Evolutionary conservation across 1,140 invertebrate species (phyloP), one percentile per base, ranked within the genome.

Genomic region (Cherax destructor): DNA sequence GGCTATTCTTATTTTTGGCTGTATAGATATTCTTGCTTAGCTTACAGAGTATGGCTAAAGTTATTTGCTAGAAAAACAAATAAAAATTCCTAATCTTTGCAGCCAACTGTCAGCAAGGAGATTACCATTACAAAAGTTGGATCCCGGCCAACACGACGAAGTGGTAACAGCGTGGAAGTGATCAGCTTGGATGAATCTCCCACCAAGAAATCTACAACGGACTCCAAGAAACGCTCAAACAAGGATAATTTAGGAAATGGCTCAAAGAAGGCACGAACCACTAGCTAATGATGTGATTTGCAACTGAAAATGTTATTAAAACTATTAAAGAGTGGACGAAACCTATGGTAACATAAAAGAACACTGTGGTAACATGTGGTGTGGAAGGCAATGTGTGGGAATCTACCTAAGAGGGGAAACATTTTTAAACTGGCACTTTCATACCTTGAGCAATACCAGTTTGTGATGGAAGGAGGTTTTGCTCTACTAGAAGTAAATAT

Each of bases 151-250:
- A 93, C 85, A 50, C 61, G 91, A 61, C 78, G 91, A 52, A 92
- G 88, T 77, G 90, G 92, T 4, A 88, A 87, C n/a, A 91, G 92
- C 24, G 92, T 93, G 50, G 92, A 93, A 78, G 92, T 93, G 49
- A 93, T 93, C 86, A 93, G 92, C 81, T 83, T 93, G 47, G 92
- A 93, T 50, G 92, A 93, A 47, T 93, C 92, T 16, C 92, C 92
- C 11, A 85, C 88, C 74, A 92, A 92, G 86, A 65, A 84, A 49
- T 30, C 49, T 13, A 50, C 41, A 9, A 11, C 81, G 3, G 72
- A 49, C 3, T 49, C 49, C n/a, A 87, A 84, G 84, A 91, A 91
- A 84, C 84, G 92, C 50, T 30, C 86, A 49, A 89, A 52, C 83
- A 91, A 91, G 88, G 88, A 91, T 65, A 83, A 72, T 74, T 59